Conservation (phyloP, 2,888 invertebrate genomes). For the Drosophila subquinaria region DNA sequence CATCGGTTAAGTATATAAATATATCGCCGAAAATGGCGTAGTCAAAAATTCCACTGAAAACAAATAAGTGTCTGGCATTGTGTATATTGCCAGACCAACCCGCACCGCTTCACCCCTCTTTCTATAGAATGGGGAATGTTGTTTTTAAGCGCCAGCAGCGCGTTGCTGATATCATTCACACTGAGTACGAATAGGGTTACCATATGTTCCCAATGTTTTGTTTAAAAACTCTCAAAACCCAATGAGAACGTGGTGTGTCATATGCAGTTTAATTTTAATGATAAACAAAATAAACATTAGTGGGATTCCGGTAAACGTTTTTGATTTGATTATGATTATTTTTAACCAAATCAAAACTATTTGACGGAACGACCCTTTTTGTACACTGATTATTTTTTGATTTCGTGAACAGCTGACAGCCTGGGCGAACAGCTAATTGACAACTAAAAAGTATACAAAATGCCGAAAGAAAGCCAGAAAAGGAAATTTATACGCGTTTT, state of each 20-base stretch:
- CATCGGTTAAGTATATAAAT: constrained; percentile 55
- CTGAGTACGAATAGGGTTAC: constrained; percentile 56
- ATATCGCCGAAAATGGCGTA: constrained; percentile 61
- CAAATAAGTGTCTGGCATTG: constrained; percentile 53
- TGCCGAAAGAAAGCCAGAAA: too few relatives aligned
- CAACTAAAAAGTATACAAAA: too few relatives aligned
- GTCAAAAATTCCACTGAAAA: constrained; percentile 60
- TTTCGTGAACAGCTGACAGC: too few relatives aligned
- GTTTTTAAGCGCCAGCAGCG: constrained; percentile 58
- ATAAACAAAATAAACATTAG: constrained; percentile 34
- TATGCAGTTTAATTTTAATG: constrained; percentile 22
- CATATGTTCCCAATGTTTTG: constrained; percentile 46
- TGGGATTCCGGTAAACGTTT: too few relatives aligned
- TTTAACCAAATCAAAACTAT: too few relatives aligned
- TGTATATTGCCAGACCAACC: constrained; percentile 20
- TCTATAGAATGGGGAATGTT: constrained; percentile 57
- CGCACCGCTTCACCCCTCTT: constrained; percentile 15
- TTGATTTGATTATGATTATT: too few relatives aligned
- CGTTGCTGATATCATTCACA: constrained; percentile 54
- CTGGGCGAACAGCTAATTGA: too few relatives aligned
- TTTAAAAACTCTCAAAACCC: constrained; percentile 20
- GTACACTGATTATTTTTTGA: too few relatives aligned
- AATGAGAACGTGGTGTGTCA: constrained; percentile 33
- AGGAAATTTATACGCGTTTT: too few relatives aligned
- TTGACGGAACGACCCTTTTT: too few relatives aligned